Percentiles rank a stretch among this genome's conserved stretches.
Conservation (phyloP, 2,797 vertebrate genomes). For the Sarcoramphus papa region DNA sequence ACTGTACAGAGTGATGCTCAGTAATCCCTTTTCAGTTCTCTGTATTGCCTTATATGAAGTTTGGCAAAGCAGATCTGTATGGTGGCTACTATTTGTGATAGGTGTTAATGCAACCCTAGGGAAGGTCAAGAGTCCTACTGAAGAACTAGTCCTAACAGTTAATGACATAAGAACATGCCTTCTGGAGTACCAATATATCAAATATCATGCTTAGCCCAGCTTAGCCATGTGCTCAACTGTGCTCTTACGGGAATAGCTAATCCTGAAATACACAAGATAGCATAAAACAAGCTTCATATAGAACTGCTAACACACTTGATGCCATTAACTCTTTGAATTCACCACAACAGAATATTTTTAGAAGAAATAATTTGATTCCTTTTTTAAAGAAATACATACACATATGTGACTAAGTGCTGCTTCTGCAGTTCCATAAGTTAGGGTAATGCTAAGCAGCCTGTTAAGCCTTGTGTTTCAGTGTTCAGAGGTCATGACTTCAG, state of each 20-base stretch:
- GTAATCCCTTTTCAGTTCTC: background rate
- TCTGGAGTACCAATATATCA: background rate
- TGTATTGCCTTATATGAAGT: rapidly evolving
- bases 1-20: background rate
- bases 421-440: background rate
- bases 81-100: background rate
- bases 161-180: background rate
- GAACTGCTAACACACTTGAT: background rate
- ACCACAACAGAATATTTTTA: rapidly evolving
- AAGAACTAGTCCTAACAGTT: background rate
- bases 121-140: background rate
- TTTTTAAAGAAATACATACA: background rate
- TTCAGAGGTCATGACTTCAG: background rate
- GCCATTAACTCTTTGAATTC: background rate
- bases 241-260: background rate
- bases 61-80: background rate
- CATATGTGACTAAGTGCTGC: rapidly evolving
- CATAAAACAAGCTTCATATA: background rate
- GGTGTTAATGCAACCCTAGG: background rate
- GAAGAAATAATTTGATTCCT: background rate
- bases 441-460: background rate
- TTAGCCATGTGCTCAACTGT: background rate
- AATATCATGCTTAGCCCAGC: rapidly evolving
- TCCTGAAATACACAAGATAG: background rate
- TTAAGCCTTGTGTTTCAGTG: background rate